Base-by-base conservation (phyloP, 1,140 invertebrate genomes). In the Aphaenogaster ashmeadi region DNA sequence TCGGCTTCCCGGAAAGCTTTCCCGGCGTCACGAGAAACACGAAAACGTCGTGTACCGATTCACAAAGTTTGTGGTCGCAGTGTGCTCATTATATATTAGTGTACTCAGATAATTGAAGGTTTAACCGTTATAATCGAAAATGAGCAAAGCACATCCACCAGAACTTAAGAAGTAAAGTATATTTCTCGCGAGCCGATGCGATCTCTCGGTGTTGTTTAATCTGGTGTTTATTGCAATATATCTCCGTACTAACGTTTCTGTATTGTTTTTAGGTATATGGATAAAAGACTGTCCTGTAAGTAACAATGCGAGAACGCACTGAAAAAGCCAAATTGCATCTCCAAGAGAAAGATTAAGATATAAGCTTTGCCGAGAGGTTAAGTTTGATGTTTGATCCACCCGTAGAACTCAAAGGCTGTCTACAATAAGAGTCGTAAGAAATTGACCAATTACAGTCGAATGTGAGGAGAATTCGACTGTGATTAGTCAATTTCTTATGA, bases 131-230 rank as follows among this genome's bases (percentile, higher is more conserved):
- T 72, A 56, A 36, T 6, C 5, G 11, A 88, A 90, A 93, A 98
- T 98, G 98, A 98, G 98, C 89, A 98, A 98, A 95, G 98, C 98
- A 91, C 98, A 98, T 96, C 98, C 98, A 56, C 98, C 98, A 94
- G 98, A 98, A 94, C 96, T 98, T 62, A 98, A 98, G 96, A 98
- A 98, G 97, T 98, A 2, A 96, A 96, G 96, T 67, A 18, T 69
- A 50, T 62, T 58, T 36, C 41, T 64, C 41, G 21, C 33, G 71
- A 27, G 15, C 62, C 36, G 2, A 36, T 64, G 8, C 74, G 33
- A 52, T 58, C 27, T 80, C 18, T 62, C 27, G 44, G 11, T 47
- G 15, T 79, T 47, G 1, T 41, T 86, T 67, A 2, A 5, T 44
- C 11, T 13, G 15, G n/a, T 72, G n/a, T 27, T 79, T n/a, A 67